Evolutionary conservation across 2,888 invertebrate species (phyloP).

Genomic region (Crepidodera aurea): DNA sequence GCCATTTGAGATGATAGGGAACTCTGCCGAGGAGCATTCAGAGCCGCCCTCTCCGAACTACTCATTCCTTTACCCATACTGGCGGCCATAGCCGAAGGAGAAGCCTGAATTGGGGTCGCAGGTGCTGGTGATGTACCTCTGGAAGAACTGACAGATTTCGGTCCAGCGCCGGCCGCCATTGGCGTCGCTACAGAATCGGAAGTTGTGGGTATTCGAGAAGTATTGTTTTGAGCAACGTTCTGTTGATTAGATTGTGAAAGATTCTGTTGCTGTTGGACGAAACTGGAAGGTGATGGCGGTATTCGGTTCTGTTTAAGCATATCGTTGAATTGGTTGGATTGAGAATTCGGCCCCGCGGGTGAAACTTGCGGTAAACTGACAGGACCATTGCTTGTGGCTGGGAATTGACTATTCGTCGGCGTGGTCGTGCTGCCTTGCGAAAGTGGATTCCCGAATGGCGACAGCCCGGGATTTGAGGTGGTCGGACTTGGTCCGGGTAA

Average conservation of each 20-base stretch:
- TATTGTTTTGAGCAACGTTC: constrained; percentile 55
- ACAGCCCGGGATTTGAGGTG: constrained; percentile 69
- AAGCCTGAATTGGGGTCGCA: constrained; percentile 59
- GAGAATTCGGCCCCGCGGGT: constrained; percentile 60
- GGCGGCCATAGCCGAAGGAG: constrained; percentile 59
- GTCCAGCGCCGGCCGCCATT: constrained; percentile 67
- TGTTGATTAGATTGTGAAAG: constrained; percentile 52
- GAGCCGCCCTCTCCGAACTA: constrained; percentile 64
- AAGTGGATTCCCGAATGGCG: constrained; percentile 75
- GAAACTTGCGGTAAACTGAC: constrained; percentile 58
- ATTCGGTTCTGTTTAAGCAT: constrained; percentile 66
- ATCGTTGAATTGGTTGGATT: constrained; percentile 65
- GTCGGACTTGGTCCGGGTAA: constrained; percentile 83
- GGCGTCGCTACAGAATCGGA: constrained; percentile 63
- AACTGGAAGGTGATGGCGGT: constrained; percentile 60
- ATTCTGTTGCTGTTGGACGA: constrained; percentile 50
- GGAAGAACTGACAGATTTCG: constrained; percentile 69
- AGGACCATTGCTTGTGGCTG: constrained; percentile 60
- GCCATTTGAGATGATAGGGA: constrained; percentile 76
- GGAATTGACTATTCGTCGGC: constrained; percentile 57
- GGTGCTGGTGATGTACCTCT: constrained; percentile 67
- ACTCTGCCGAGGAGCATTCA: constrained; percentile 63
- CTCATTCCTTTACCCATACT: constrained; percentile 67
- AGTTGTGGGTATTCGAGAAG: constrained; percentile 54
- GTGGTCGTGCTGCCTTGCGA: constrained; percentile 52